Conservation (phyloP, 2,113 vertebrate genomes). For the Actenoides hombroni region DNA sequence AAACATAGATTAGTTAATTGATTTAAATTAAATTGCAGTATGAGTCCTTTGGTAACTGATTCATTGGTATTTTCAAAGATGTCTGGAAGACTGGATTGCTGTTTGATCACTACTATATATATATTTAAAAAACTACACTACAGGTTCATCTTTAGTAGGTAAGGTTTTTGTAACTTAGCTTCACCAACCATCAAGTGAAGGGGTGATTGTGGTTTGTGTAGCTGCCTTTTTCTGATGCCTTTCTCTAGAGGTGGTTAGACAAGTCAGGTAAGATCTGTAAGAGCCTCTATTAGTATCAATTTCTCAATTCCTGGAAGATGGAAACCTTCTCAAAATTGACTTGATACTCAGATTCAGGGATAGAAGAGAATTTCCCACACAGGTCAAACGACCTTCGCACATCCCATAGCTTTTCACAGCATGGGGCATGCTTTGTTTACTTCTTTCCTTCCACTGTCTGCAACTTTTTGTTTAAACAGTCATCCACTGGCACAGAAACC, state of each 20-base stretch:
- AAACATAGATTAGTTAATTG: background rate
- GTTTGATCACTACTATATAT: background rate
- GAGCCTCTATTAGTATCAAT: background rate
- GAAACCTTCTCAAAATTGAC: background rate
- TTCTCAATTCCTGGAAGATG: background rate
- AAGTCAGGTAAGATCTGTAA: background rate
- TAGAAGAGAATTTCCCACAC: background rate
- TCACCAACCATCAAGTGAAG: background rate
- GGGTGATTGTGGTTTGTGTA: accelerated
- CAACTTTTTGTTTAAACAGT: background rate
- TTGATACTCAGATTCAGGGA: background rate
- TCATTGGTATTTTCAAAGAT: background rate
- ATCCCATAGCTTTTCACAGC: accelerated
- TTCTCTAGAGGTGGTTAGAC: background rate
- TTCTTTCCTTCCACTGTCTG: background rate
- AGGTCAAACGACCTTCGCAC: background rate
- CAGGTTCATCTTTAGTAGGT: background rate
- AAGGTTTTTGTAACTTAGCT: background rate
- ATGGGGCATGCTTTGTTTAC: background rate
- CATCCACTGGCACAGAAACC: background rate
- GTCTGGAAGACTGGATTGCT: background rate
- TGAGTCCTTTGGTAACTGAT: background rate
- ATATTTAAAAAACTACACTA: background rate
- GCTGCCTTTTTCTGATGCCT: background rate
- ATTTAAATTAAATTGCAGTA: background rate